Evolutionary conservation across 2,888 invertebrate species (phyloP), one percentile per base, ranked within the genome.

Genomic region (Philhelius pedissequus): DNA sequence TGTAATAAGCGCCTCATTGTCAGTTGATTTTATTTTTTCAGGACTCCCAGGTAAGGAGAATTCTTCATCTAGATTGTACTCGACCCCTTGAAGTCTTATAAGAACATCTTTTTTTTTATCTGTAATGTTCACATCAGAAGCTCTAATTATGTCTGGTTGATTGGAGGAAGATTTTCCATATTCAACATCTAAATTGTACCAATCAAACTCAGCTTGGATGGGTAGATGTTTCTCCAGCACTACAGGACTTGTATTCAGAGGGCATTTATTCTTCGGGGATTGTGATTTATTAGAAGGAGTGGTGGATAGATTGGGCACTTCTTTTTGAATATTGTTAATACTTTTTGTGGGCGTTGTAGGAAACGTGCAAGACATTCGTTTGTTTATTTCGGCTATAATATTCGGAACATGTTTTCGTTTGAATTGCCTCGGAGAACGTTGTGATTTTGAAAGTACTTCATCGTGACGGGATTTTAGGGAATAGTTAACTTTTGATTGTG

Each of bases 151-250:
- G 45, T 88, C 88, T 13, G 88, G 86, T 66, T 88, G 88, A 64
- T 87, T 87, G 52, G 86, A 84, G 18, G 87, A 74, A 13, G 88
- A 86, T 74, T 88, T 89, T 0, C 91, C 91, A 87, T 91, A 92
- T 79, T 92, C 92, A 6, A 88, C 91, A 84, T 92, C 92, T 74
- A 92, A 87, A 87, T 92, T 92, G 70, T 92, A 92, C 92, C 91
- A 92, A 87, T 92, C 92, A 74, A 92, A 92, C 80, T 92, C 91
- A 0, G 90, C 91, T 71, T 92, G 91, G 4, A 92, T 86, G 0
- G 91, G 90, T 27, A 91, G 78, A 58, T 87, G 75, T 8, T 87
- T 76, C 9, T 60, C 81, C 35, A 86, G 88, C 0, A 62, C 38
- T 11, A 80, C 68, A 9, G 78, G 71, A 62, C 71, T 75, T 15